These are phyloP conservation scores for Sapayoa aenigma DNA, from an alignment of 2,113 vertebrate species.

Conservation along the genomic window DNA sequence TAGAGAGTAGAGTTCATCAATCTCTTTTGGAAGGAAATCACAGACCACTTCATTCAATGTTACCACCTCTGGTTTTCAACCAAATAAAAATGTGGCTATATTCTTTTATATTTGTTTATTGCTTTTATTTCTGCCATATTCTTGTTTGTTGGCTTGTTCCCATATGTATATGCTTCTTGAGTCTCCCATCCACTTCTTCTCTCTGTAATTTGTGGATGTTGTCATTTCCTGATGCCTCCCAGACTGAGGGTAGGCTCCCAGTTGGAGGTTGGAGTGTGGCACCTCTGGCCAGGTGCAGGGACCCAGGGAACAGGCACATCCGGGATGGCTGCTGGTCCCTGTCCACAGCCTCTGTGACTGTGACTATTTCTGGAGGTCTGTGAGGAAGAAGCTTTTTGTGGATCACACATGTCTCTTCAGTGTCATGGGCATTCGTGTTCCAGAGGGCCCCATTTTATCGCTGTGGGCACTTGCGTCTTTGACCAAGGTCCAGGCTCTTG, in stretches of 20 bases:
- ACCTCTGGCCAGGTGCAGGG: rapidly evolving
- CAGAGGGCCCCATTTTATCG: not conserved
- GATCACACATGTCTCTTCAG: not conserved
- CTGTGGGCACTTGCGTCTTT: not conserved
- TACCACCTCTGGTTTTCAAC: not conserved
- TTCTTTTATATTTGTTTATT: not conserved
- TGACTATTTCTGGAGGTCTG: not conserved
- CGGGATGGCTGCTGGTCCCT: rapidly evolving
- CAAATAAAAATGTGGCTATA: not conserved
- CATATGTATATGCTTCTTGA: not conserved
- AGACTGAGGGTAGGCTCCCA: not conserved
- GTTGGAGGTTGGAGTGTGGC: rapidly evolving
- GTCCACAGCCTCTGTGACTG: not conserved
- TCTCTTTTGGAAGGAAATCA: not conserved
- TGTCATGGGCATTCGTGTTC: not conserved
- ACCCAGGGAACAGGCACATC: rapidly evolving
- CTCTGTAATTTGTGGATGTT: not conserved
- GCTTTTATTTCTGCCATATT: not conserved
- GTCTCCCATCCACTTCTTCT: not conserved
- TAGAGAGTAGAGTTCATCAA: not conserved
- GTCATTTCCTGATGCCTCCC: not conserved
- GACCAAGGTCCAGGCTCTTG: not conserved
- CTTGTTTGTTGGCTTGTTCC: not conserved
- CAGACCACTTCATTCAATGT: not conserved
- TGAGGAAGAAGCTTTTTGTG: not conserved